A percentile compares a stretch with the other conserved stretches of the same genome.
These are phyloP conservation scores for Epirrita christyi DNA, from an alignment of 2,888 invertebrate species.

Conservation along the genomic window DNA sequence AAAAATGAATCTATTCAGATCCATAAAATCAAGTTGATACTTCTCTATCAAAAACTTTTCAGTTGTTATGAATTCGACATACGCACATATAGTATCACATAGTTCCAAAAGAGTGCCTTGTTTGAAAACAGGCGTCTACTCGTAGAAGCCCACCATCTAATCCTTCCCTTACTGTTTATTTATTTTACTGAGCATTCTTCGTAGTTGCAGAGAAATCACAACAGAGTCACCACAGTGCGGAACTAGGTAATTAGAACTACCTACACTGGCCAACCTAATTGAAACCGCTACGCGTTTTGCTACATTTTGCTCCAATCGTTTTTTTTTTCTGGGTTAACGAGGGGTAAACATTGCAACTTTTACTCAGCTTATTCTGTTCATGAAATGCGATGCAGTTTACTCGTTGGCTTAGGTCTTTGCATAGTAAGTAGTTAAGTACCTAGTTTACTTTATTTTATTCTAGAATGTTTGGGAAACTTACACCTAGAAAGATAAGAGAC, in stretches of 20 bases:
- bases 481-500: too few relatives aligned
- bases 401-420: background rate
- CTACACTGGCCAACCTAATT: slow-evolving; percentile 56
- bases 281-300: slow-evolving; percentile 68
- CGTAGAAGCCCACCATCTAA: background rate
- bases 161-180: background rate
- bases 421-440: too few relatives aligned
- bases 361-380: slow-evolving; percentile 12
- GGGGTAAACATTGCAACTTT: slow-evolving; percentile 27
- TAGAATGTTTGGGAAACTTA: too few relatives aligned
- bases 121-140: too few relatives aligned
- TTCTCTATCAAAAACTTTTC: too few relatives aligned
- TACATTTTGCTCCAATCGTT: slow-evolving; percentile 53
- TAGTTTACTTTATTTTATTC: too few relatives aligned
- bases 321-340: slow-evolving; percentile 59
- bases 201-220: slow-evolving; percentile 18
- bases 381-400: slow-evolving; percentile 13
- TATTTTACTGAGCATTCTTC: slow-evolving; percentile 20
- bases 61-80: too few relatives aligned
- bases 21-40: too few relatives aligned
- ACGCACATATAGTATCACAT: background rate
- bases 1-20: too few relatives aligned
- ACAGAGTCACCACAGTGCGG: slow-evolving; percentile 19
- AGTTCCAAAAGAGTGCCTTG: too few relatives aligned
- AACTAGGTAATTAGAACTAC: slow-evolving; percentile 54